Base-by-base conservation (phyloP, 2,797 vertebrate species). In the Toxotes lorentzi region DNA sequence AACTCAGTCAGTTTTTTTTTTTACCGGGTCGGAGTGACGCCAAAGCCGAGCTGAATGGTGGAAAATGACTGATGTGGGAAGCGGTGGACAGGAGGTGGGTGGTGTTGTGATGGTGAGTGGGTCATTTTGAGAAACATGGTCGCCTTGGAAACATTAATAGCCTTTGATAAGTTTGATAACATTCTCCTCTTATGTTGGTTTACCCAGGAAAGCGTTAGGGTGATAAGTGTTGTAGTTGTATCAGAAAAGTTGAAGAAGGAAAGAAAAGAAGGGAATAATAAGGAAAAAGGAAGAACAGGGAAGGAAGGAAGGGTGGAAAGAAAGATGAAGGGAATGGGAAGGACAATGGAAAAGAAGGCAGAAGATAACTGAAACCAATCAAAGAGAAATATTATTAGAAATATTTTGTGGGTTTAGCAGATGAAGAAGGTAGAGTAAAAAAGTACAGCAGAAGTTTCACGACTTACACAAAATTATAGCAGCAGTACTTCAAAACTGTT, bases 141-240 rank as follows among this genome's bases (percentile, higher is more conserved):
- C 50, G 35, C 81, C 73, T 57, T 78, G 77, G 60, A 75, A 75
- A 81, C 38, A 0, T 53, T 64, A 72, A 83, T 24, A 35, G 38
- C 40, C n/a, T 67, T 1, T 14, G 30, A 54, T 48, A 34, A 77
- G 32, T 69, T 60, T 53, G 19, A 84, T 67, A 14, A 43, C 6
- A 32, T 21, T 40, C 48, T 40, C n/a, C 13, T 27, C 11, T 17
- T 23, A 24, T 40, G 67, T 59, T 66, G 21, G 66, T 76, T 70
- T 40, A 41, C 12, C 9, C 23, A 11, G 19, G 32, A n/a, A n/a
- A n/a, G n/a, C 5, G 34, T 11, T 4, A 38, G 11, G 23, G 8
- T 66, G 27, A 27, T 27, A 30, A 30, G 63, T 13, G 19, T 16
- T 30, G 1, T 40, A 24, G 19, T 1, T 27, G 9, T 1, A 8